Evolutionary conservation across 1,140 invertebrate species (phyloP), one percentile per base, ranked within the genome.

Genomic region (Brachionus manjavacas): DNA sequence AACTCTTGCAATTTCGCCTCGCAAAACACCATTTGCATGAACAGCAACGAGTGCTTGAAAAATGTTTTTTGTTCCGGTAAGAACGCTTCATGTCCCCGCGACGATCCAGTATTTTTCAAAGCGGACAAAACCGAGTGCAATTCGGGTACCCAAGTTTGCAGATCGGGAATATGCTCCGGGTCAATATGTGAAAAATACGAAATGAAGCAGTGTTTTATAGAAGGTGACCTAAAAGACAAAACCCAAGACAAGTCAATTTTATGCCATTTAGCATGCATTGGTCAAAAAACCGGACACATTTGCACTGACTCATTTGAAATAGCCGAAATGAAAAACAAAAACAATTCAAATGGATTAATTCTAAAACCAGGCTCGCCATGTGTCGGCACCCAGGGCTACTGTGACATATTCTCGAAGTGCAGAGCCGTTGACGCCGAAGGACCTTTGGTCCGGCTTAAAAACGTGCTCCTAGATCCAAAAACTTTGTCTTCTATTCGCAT

Each of bases 351-450:
- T 16, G 79, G 79, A 25, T 23, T 84, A 9, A 49, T 72, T 14
- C 64, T 84, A 3, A 72, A 72, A 14, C 81, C 95, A 83, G 97
- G 97, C 35, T 96, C 96, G 66, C 96, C 97, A 0, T 99, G 97
- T 89, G 97, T 99, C 89, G 95, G 99, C 89, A 99, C 97, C 89
- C 87, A 92, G 93, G 87, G 94, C 78, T 99, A 99, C 90, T 99
- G 97, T 91, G 97, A 99, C 90, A 96, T 98, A 74, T 99, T 99
- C 90, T 92, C 96, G 25, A 97, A 97, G 90, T 99, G 97, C 89
- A 92, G 97, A 85, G 94, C 95, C 1, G 96, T 99, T 12, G 97
- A 99, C 91, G 96, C 96, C 0, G 97, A 99, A 88, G 98, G 98
- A 49, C 97, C 97, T 20, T 91, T 99, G 85, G 95, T 96, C 14